Evolutionary conservation across 2,113 vertebrate species (phyloP).

Genomic region (Rhabdornis inornatus): DNA sequence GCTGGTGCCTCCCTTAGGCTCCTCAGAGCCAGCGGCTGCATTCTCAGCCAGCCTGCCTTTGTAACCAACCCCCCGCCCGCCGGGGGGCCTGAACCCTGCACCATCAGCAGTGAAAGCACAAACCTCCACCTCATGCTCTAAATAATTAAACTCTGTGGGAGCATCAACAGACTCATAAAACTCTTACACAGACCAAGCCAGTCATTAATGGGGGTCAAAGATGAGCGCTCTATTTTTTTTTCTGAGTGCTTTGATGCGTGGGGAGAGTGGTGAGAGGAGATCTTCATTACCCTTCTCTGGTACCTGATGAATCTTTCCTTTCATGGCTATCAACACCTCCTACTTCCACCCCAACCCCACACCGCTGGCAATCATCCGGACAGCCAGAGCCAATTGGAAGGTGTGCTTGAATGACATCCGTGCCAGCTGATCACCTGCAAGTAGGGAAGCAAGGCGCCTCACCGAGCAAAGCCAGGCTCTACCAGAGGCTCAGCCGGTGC

Average conservation of each 20-base stretch:
- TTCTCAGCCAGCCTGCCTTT: neutral
- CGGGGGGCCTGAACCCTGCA: slow-evolving; percentile 8
- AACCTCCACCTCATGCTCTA: slow-evolving; percentile 20
- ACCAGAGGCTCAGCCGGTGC: neutral
- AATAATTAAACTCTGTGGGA: slow-evolving; percentile 66
- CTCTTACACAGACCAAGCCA: slow-evolving; percentile 40
- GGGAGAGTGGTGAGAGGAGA: slow-evolving; percentile 9
- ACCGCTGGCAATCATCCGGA: neutral
- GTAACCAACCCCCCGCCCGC: neutral
- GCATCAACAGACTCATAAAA: slow-evolving; percentile 51
- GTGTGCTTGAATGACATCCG: neutral
- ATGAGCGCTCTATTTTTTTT: slow-evolving; percentile 29
- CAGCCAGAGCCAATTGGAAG: neutral
- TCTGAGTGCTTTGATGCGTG: slow-evolving; percentile 39
- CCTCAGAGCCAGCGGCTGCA: neutral
- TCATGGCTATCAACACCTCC: slow-evolving; percentile 40
- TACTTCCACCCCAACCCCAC: neutral
- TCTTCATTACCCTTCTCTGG: slow-evolving; percentile 27
- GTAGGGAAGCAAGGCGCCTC: neutral
- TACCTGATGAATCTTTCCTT: slow-evolving; percentile 16
- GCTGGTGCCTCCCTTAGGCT: neutral
- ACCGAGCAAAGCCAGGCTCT: neutral
- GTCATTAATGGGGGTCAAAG: slow-evolving; percentile 63
- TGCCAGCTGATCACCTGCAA: neutral
- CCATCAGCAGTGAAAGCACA: slow-evolving; percentile 14